These are phyloP conservation scores for Gavia stellata DNA, from an alignment of 2,113 vertebrate species.

Conservation along the genomic window DNA sequence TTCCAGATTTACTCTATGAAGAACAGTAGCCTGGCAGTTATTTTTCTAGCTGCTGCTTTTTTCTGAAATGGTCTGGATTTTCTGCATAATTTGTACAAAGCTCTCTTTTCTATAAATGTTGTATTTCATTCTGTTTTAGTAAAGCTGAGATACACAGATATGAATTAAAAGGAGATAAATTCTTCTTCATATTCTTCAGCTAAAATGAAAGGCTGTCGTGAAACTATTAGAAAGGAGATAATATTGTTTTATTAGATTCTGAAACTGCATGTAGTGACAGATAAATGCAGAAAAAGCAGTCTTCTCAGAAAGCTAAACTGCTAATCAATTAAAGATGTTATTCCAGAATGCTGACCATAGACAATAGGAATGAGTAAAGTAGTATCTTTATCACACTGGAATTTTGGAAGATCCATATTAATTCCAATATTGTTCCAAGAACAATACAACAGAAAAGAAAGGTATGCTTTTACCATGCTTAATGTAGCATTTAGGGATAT, in stretches of 20 bases:
- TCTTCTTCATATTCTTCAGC: background rate
- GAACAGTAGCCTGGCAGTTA: background rate
- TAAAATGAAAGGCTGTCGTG: background rate
- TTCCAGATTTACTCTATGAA: background rate
- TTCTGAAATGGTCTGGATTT: background rate
- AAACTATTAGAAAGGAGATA: background rate
- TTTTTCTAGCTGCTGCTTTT: background rate
- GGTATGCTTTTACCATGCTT: background rate
- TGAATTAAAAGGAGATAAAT: background rate
- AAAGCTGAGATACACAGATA: background rate
- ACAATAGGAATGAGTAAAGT: background rate
- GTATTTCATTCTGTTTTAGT: background rate
- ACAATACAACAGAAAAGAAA: background rate
- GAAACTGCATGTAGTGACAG: background rate
- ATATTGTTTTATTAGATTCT: background rate
- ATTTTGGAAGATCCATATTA: background rate
- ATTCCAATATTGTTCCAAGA: too few species aligned
- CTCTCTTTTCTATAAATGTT: background rate
- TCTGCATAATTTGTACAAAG: background rate
- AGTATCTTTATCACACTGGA: background rate
- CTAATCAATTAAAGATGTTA: background rate
- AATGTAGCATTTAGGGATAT: background rate
- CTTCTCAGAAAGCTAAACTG: background rate
- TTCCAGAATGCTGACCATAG: background rate
- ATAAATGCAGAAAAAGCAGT: background rate